phyloP scores from a whole-genome alignment of 1,140 invertebrate genomes.

The Orchesella cincta region DNA sequence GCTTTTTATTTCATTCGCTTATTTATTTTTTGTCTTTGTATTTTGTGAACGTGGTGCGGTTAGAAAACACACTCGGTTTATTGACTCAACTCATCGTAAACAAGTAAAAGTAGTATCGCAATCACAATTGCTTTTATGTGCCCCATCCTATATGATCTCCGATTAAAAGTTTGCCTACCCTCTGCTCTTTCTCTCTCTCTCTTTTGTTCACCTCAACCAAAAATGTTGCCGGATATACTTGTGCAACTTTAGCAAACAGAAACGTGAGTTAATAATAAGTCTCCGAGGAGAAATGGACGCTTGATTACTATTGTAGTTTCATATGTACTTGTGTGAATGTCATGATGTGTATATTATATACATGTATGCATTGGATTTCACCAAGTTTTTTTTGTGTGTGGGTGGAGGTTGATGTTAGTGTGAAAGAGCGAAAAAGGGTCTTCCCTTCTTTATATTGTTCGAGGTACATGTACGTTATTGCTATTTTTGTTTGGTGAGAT shows the following conservation, averaged over 20 bases:
- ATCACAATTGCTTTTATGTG: conserved; percentile 19
- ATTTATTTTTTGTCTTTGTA: neutral
- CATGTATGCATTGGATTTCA: too few relatives aligned
- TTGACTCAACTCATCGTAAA: conserved; percentile 27
- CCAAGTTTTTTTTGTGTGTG: too few relatives aligned
- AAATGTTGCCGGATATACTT: neutral
- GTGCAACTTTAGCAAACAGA: too few relatives aligned
- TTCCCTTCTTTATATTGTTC: too few relatives aligned
- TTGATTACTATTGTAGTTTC: conserved; percentile 13
- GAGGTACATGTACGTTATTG: too few relatives aligned
- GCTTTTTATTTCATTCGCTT: too few relatives aligned
- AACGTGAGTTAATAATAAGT: conserved; percentile 28
- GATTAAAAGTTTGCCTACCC: conserved; percentile 27
- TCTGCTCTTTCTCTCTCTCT: too few relatives aligned
- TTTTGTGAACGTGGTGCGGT: conserved; percentile 19
- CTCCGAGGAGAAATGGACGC: conserved; percentile 21
- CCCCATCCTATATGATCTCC: neutral
- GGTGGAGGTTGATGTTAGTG: too few relatives aligned
- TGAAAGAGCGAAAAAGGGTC: too few relatives aligned
- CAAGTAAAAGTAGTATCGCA: neutral
- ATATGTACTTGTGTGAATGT: neutral
- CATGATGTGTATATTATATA: too few relatives aligned
- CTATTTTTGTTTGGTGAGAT: too few relatives aligned
- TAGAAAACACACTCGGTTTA: conserved; percentile 23
- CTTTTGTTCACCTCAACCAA: neutral